phyloP scores from a whole-genome alignment of 2,113 vertebrate genomes.

The Condylura cristata region DNA sequence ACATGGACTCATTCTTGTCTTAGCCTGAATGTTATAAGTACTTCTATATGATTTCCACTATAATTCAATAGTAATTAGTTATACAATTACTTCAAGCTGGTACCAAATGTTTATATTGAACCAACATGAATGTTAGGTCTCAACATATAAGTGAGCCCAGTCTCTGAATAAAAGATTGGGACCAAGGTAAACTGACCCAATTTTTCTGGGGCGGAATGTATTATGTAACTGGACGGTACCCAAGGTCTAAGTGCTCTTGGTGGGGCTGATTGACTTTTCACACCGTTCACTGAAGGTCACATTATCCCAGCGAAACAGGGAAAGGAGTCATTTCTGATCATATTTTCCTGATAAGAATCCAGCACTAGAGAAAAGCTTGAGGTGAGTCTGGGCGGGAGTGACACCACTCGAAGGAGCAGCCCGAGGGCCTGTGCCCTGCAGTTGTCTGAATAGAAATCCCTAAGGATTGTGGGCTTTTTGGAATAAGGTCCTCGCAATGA shows the following conservation, averaged over 20 bases:
- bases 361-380: background rate
- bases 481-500: background rate
- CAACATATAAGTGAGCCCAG: background rate
- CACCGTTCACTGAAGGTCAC: background rate
- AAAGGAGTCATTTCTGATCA: background rate
- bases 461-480: background rate
- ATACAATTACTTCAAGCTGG: constrained; percentile 73
- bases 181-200: background rate
- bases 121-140: constrained; percentile 52
- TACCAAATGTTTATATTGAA: constrained; percentile 76
- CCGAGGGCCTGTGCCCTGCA: background rate
- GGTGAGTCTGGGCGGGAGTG: background rate
- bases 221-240: background rate
- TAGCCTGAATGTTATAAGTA: constrained; percentile 67
- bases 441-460: background rate
- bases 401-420: background rate
- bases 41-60: constrained; percentile 75
- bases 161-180: background rate
- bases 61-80: constrained; percentile 79
- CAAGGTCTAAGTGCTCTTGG: background rate
- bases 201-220: background rate
- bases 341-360: background rate
- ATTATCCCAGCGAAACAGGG: background rate
- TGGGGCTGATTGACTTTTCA: background rate
- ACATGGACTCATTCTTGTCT: constrained; percentile 68